Evolutionary conservation across 2,113 vertebrate genomes (phyloP).

Genomic region (Pseudopodoces humilis): DNA sequence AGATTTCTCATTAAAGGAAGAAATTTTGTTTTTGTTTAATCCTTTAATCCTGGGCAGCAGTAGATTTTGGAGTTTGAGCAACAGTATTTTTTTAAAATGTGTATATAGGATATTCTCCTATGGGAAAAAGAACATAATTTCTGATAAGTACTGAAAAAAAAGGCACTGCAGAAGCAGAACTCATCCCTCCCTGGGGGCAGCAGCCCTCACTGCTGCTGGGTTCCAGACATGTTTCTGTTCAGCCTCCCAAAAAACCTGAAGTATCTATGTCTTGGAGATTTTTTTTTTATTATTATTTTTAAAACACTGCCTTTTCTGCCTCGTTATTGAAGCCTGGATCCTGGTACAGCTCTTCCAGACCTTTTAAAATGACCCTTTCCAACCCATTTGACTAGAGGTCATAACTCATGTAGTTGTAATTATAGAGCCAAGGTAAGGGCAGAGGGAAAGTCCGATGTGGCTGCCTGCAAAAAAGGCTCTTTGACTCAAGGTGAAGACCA

Average conservation of each 20-base stretch:
- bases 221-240: background rate
- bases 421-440: background rate
- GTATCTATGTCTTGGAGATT: background rate
- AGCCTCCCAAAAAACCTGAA: background rate
- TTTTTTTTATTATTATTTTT: background rate
- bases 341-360: background rate
- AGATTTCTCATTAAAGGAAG: background rate
- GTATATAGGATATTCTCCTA: background rate
- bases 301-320: background rate
- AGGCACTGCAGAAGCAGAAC: background rate
- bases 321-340: background rate
- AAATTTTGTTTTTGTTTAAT: background rate
- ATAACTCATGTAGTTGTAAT: conserved; percentile 6
- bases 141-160: background rate
- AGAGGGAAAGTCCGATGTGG: background rate
- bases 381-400: background rate
- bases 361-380: background rate
- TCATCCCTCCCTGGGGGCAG: accelerated
- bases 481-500: background rate
- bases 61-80: background rate
- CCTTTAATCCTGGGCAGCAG: background rate
- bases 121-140: background rate
- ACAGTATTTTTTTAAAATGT: background rate
- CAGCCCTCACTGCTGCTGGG: background rate
- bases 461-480: background rate